Evolutionary conservation across 1,140 invertebrate genomes (phyloP).

Genomic region (Cotesia chilonis): DNA sequence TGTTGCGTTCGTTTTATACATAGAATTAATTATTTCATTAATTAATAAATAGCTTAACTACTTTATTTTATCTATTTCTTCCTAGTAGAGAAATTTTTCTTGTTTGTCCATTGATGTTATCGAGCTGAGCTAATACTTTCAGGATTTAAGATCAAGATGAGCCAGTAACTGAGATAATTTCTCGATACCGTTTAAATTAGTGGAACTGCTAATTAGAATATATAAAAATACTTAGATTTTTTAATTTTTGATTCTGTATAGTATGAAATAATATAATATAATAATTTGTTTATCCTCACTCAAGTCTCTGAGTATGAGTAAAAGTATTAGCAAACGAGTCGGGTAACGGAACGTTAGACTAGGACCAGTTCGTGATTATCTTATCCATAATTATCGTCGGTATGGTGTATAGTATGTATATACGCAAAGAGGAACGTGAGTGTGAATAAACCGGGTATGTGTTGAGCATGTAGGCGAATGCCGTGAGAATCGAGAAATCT

Average conservation of each 20-base stretch:
- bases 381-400: conserved; percentile 19
- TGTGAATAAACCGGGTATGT: neutral
- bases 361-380: conserved; percentile 29
- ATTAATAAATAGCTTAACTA: conserved; percentile 22
- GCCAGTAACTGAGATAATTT: conserved; percentile 11
- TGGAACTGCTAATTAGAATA: conserved; percentile 34
- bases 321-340: neutral
- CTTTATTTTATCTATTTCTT: neutral
- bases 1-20: neutral
- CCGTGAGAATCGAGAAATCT: conserved; percentile 27
- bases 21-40: conserved; percentile 14
- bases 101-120: neutral
- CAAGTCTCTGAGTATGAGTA: neutral
- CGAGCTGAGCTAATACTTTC: neutral
- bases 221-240: conserved; percentile 10
- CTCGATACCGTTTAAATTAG: conserved; percentile 22
- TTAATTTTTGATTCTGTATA: neutral
- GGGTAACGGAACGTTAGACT: conserved; percentile 4
- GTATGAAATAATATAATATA: too few species aligned
- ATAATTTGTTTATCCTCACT: too few species aligned
- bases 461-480: conserved; percentile 24
- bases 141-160: neutral
- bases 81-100: neutral
- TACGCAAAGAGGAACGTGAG: too few species aligned
- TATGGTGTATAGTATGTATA: too few species aligned